phyloP scores from a whole-genome alignment of 2,113 vertebrate species.

The Thymallus thymallus region DNA sequence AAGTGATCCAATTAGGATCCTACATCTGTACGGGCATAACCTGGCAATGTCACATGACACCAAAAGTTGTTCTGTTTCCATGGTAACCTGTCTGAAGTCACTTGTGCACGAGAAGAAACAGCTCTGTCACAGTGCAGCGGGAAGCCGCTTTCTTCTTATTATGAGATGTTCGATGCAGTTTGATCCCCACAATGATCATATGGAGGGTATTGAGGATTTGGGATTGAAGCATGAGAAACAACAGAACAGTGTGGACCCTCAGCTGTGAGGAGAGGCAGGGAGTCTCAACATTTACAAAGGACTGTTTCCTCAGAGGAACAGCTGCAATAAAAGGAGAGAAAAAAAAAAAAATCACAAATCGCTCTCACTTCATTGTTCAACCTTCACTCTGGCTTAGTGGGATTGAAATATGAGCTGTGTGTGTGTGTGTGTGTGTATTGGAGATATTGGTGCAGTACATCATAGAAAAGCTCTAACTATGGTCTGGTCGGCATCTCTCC shows the following conservation, averaged over 20 bases:
- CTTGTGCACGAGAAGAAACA: constrained; percentile 19
- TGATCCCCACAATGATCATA: constrained; percentile 40
- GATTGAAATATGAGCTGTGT: constrained; percentile 16
- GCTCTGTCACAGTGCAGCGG: constrained; percentile 44
- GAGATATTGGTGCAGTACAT: background rate
- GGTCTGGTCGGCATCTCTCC: too few species aligned
- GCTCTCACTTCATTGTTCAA: background rate
- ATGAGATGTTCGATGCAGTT: constrained; percentile 34
- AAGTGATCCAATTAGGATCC: too few species aligned
- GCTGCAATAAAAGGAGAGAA: constrained; percentile 43
- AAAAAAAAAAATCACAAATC: constrained; percentile 22
- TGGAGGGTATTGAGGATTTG: constrained; percentile 34
- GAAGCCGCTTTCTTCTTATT: constrained; percentile 32
- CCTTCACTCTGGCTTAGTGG: constrained; percentile 32
- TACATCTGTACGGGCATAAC: constrained; percentile 8
- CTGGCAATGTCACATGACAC: constrained; percentile 22
- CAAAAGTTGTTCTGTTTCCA: constrained; percentile 2
- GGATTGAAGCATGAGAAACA: constrained; percentile 34
- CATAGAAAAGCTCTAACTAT: background rate
- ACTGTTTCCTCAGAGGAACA: constrained; percentile 50
- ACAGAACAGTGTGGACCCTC: constrained; percentile 30
- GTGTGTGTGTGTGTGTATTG: constrained; percentile 1
- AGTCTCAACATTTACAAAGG: constrained; percentile 54
- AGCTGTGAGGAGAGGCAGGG: constrained; percentile 38
- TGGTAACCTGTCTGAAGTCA: constrained; percentile 32